Evolutionary conservation across 2,797 vertebrate species (phyloP).

Genomic region (Platyrinchus mystaceus): DNA sequence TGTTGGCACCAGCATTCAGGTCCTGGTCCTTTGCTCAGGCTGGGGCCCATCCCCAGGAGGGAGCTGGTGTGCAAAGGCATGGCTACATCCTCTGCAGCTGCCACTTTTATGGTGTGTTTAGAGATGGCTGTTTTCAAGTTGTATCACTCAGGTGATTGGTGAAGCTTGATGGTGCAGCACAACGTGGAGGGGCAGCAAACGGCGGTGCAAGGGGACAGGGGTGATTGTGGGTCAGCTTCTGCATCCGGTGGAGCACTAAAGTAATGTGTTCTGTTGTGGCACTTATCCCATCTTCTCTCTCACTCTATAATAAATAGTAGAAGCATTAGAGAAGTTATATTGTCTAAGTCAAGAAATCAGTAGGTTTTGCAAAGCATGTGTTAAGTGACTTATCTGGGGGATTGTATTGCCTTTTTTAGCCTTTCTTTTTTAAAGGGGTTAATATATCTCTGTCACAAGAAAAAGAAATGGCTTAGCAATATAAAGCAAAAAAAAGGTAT

Average conservation of each 20-base stretch:
- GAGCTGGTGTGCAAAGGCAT: background rate
- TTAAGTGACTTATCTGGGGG: background rate
- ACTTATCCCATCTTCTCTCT: background rate
- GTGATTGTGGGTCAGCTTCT: background rate
- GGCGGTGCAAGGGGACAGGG: accelerated
- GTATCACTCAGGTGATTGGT: accelerated
- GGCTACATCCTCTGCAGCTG: background rate
- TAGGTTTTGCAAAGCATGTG: background rate
- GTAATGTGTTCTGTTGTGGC: background rate
- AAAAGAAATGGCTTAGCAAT: background rate
- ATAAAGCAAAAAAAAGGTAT: background rate
- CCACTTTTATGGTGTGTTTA: background rate
- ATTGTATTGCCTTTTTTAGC: background rate
- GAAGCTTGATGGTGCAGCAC: accelerated
- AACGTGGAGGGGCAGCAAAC: background rate
- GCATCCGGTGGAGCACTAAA: background rate
- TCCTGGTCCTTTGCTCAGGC: background rate
- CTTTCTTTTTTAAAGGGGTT: background rate
- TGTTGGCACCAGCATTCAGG: background rate
- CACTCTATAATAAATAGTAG: background rate
- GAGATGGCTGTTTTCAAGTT: background rate
- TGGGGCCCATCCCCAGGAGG: background rate
- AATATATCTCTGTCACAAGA: background rate
- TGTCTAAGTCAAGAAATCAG: background rate
- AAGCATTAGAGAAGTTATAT: background rate